Conservation (phyloP, 2,113 vertebrate genomes). For the Gymnogyps californianus region DNA sequence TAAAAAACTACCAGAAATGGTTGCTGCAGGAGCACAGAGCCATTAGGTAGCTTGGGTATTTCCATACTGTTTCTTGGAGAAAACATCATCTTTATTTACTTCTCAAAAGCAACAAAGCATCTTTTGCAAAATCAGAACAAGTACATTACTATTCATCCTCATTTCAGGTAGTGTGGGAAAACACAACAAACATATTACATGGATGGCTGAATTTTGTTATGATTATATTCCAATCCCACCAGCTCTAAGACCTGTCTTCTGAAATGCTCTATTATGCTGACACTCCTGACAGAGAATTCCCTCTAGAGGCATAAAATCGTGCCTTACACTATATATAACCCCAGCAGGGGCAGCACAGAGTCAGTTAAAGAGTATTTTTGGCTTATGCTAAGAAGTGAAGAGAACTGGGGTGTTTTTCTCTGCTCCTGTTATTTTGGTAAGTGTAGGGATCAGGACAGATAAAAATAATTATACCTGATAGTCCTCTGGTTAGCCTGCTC, state of each 20-base stretch:
- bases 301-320: background rate
- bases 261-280: background rate
- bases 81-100: background rate
- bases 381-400: background rate
- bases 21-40: fast-evolving
- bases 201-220: background rate
- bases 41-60: fast-evolving
- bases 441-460: background rate
- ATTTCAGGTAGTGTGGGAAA: background rate
- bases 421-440: background rate
- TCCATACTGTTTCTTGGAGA: background rate
- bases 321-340: background rate
- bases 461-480: background rate
- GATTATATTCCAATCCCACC: fast-evolving
- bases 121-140: background rate
- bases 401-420: background rate
- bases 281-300: background rate
- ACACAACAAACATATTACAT: fast-evolving
- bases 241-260: background rate
- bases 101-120: background rate
- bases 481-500: background rate
- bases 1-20: fast-evolving
- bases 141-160: fast-evolving
- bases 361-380: background rate
- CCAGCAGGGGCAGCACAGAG: background rate